These are phyloP conservation scores for Gambusia holbrooki DNA, from an alignment of 2,113 vertebrate species.

Conservation along the genomic window DNA sequence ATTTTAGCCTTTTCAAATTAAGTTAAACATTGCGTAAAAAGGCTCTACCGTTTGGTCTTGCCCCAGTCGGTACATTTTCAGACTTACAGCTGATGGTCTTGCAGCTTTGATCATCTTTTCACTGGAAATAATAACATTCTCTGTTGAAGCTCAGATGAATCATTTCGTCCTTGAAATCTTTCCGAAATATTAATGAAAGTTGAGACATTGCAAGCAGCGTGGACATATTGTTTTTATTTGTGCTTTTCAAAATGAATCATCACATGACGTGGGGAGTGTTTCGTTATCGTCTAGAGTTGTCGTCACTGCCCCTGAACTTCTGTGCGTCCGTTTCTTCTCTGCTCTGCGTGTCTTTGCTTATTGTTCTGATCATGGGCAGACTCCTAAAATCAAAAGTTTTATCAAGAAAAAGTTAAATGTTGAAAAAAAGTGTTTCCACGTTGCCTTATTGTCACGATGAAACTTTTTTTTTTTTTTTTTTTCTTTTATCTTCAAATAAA, in stretches of 20 bases:
- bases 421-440: not conserved
- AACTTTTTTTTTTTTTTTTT: too few relatives aligned
- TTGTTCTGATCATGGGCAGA: slow-evolving; percentile 13
- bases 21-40: not conserved
- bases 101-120: not conserved
- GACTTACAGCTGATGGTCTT: not conserved
- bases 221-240: not conserved
- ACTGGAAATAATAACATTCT: slow-evolving; percentile 4
- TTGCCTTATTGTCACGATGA: not conserved
- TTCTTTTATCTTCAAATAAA: not conserved
- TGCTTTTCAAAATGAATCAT: slow-evolving; percentile 30
- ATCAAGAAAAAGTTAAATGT: not conserved
- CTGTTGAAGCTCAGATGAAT: slow-evolving; percentile 31
- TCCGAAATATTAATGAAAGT: slow-evolving; percentile 11
- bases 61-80: not conserved
- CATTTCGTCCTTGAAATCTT: slow-evolving; percentile 22
- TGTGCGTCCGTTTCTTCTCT: slow-evolving; percentile 27
- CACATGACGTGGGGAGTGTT: slow-evolving; percentile 8
- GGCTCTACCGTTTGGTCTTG: not conserved
- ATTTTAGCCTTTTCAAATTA: not conserved
- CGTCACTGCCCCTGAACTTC: slow-evolving; percentile 27
- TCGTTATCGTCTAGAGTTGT: slow-evolving; percentile 7
- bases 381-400: not conserved
- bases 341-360: not conserved
- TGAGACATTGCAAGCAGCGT: not conserved